These are phyloP conservation scores for Ferdinandea cuprea DNA, from an alignment of 2,888 invertebrate species.

Conservation along the genomic window DNA sequence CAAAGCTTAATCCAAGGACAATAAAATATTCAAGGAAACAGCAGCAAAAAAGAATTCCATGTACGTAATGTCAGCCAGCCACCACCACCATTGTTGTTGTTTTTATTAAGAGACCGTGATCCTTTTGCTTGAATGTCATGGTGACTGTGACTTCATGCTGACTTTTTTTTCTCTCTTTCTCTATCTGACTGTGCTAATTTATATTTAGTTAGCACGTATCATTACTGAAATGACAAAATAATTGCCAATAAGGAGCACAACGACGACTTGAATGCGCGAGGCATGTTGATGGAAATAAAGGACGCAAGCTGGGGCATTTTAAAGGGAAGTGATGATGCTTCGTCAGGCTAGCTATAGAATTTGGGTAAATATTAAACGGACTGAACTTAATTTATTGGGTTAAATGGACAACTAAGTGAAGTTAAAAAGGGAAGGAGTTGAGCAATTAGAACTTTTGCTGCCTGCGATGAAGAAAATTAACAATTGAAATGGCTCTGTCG, in stretches of 20 bases:
- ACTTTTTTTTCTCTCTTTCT: constrained; percentile 15
- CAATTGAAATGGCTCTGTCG: no score
- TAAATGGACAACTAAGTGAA: no score
- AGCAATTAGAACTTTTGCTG: no score
- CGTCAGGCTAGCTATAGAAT: background rate
- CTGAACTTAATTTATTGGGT: no score
- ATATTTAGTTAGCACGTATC: constrained; percentile 75
- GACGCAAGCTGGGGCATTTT: no score
- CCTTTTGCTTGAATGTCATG: constrained; percentile 61
- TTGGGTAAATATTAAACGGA: background rate
- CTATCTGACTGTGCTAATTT: constrained; percentile 57
- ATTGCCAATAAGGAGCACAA: constrained; percentile 68
- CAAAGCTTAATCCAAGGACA: constrained; percentile 74
- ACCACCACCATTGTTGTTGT: constrained; percentile 17
- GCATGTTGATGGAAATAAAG: background rate
- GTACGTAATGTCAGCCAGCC: constrained; percentile 44
- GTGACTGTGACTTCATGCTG: constrained; percentile 60
- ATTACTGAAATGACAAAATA: constrained; percentile 73
- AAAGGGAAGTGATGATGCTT: constrained; percentile 19
- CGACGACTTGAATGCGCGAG: constrained; percentile 16
- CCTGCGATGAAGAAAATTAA: no score
- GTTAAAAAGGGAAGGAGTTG: no score
- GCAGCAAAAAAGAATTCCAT: constrained; percentile 16
- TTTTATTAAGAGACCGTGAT: constrained; percentile 3
- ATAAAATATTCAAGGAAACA: constrained; percentile 69